Conservation (phyloP, 2,888 invertebrate genomes). For the Platycnemis pennipes region DNA sequence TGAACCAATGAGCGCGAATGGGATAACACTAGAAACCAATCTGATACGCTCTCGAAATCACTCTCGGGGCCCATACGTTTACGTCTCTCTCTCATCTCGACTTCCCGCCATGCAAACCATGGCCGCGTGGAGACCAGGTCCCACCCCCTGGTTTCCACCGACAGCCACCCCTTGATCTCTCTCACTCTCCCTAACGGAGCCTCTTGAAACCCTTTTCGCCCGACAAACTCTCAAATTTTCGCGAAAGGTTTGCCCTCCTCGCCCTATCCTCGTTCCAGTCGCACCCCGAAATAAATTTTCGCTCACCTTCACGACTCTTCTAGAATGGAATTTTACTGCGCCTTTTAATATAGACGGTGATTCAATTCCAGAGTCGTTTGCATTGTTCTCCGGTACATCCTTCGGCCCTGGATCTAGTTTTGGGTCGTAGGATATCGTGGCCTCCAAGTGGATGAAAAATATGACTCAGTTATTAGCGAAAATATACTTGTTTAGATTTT, state of each 20-base stretch:
- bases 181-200: neutral
- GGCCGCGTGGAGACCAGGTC: neutral
- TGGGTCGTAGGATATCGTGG: no score
- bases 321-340: no score
- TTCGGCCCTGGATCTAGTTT: no score
- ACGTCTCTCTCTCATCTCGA: neutral
- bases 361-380: no score
- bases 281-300: neutral
- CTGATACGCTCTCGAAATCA: slow-evolving; percentile 45
- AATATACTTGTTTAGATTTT: no score
- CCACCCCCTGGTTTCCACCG: neutral
- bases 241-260: neutral
- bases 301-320: no score
- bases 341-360: no score
- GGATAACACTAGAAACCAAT: slow-evolving; percentile 65
- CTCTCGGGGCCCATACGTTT: slow-evolving; percentile 47
- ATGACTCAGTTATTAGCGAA: no score
- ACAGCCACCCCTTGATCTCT: neutral
- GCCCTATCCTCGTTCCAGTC: neutral
- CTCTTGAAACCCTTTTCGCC: neutral
- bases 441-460: no score
- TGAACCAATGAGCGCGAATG: slow-evolving; percentile 50
- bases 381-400: no score
- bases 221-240: neutral
- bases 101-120: neutral